A percentile compares a stretch with the other conserved stretches of the same genome.
Evolutionary conservation across 2,888 invertebrate species (phyloP).

Genomic region (Lasiommata megera): DNA sequence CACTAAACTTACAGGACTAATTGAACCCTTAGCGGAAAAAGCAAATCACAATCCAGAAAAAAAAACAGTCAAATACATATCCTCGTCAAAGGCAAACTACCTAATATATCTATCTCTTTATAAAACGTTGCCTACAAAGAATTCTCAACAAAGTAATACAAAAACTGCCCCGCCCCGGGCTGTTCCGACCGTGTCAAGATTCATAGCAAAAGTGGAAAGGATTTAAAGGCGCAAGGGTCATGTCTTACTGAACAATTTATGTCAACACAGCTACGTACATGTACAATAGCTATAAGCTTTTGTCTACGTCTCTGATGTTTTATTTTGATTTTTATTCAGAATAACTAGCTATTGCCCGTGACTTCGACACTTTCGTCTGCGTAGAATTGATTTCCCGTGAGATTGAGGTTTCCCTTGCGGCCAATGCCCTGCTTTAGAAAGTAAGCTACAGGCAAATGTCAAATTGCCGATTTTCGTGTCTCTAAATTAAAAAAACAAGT

Average conservation of each 20-base stretch:
- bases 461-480: too few species aligned
- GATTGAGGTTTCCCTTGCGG: too few species aligned
- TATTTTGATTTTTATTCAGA: not conserved
- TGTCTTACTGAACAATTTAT: constrained; percentile 3
- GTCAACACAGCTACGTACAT: constrained; percentile 2
- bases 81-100: not conserved
- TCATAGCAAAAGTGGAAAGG: constrained; percentile 8
- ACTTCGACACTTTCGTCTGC: too few species aligned
- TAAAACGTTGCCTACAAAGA: not conserved
- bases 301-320: not conserved
- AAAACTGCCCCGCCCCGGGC: constrained; percentile 3
- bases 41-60: too few species aligned
- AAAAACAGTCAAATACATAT: too few species aligned
- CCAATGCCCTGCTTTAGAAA: too few species aligned
- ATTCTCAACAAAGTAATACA: not conserved
- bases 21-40: too few species aligned
- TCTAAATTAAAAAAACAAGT: too few species aligned
- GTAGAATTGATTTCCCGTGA: too few species aligned
- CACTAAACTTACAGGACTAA: too few species aligned
- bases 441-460: too few species aligned
- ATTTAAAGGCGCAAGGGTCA: constrained; percentile 2
- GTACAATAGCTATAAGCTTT: not conserved
- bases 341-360: not conserved
- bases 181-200: constrained; percentile 1
- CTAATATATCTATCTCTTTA: not conserved